Percentiles rank a stretch among this genome's conserved stretches.
Conservation (phyloP, 2,797 vertebrate genomes). For the Hoplostethus atlanticus region DNA sequence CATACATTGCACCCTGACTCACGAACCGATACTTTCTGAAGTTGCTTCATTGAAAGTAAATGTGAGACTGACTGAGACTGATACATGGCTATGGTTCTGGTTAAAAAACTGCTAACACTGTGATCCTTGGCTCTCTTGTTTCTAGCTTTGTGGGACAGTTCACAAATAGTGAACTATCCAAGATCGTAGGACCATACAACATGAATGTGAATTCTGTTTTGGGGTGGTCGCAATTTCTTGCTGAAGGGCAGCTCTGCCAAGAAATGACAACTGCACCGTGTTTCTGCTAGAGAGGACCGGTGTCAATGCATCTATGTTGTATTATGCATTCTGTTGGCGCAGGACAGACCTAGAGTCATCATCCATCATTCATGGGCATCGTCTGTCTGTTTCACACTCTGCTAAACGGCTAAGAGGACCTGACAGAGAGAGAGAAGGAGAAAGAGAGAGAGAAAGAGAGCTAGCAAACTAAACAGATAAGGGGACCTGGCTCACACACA, state of each 20-base stretch:
- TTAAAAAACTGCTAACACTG: neutral
- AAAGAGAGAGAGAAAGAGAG: constrained; percentile 31
- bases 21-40: no score
- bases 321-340: constrained; percentile 72
- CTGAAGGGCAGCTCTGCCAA: constrained; percentile 41
- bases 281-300: constrained; percentile 43
- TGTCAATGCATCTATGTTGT: constrained; percentile 44
- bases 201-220: constrained; percentile 22
- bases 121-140: no score
- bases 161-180: no score
- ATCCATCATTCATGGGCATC: constrained; percentile 78
- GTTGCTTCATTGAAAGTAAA: constrained; percentile 2
- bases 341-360: constrained; percentile 69
- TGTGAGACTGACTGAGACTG: no score
- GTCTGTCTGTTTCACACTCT: constrained; percentile 71
- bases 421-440: constrained; percentile 18
- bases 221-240: constrained; percentile 31
- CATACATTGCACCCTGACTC: no score
- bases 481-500: constrained; percentile 51
- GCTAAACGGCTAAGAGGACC: constrained; percentile 51
- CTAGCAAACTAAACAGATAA: constrained; percentile 46
- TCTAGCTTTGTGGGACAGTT: no score
- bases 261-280: constrained; percentile 42
- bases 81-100: neutral
- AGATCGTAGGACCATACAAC: neutral